Base-by-base conservation (phyloP, 2,113 vertebrate genomes). In the Myotis yumanensis region DNA sequence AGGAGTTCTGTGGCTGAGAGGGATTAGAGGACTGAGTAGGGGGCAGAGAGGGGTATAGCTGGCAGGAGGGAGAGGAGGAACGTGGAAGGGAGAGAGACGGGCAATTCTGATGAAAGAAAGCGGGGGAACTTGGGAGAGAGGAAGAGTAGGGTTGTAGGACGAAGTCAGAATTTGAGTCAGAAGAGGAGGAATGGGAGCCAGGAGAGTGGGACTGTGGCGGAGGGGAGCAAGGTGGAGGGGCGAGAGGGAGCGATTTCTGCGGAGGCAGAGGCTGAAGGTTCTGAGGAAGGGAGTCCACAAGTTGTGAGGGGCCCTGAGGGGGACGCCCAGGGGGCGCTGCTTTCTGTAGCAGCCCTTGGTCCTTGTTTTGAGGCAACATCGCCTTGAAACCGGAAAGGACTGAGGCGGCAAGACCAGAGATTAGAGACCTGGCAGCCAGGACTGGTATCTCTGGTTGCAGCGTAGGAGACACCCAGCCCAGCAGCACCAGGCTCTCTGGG, bases 281-380 rank as follows among this genome's bases (percentile, higher is more conserved):
- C 37, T 11, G 5, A 32, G 30, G 32, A 86, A 32, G 37, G 32
- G 89, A 84, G 37, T 91, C 83, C 40, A 30, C 43, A 20, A 89
- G 75, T 48, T 75, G 59, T 30, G 84, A 90, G 85, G 51, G 25
- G 18, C 75, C 28, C 88, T n/a, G 73, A 48, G 69, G 20, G n/a
- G 82, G n/a, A 11, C 0, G 4, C 46, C 37, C 68, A 17, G 95
- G 28, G 76, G 84, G 7, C 11, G 5, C 92, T 72, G 93, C 0
- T 37, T 86, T 95, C 82, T 51, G 90, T 84, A 68, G 90, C 86
- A 92, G 92, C 73, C 51, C 85, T 91, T 92, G 87, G 69, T 86
- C 66, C 77, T 91, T 94, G 73, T 94, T 95, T 93, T 43, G 85
- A 96, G 96, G 93, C 92, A 93, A 54, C 97, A 97, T 97, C 59